A percentile compares a stretch with the other conserved stretches of the same genome.
Conservation (phyloP, 53 echinoderm and acorn worm genomes). For the Arbacia lixula region DNA sequence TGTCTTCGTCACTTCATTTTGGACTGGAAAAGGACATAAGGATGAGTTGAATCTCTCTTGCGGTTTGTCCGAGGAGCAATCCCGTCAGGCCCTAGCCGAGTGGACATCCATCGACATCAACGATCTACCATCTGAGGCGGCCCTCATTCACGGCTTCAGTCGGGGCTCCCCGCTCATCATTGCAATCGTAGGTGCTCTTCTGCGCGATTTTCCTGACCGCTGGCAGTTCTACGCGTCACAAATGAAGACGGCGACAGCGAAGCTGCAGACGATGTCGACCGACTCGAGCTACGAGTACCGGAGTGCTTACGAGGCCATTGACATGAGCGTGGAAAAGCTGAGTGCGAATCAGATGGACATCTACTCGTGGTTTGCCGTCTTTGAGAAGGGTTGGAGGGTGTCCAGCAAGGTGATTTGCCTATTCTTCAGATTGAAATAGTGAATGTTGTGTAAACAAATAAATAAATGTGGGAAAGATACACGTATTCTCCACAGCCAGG, state of each 20-base stretch:
- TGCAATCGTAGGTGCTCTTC: constrained; percentile 67
- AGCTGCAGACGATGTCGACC: constrained; percentile 62
- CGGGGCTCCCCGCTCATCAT: constrained; percentile 71
- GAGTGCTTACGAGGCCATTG: constrained; percentile 76
- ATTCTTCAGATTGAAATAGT: too few relatives aligned
- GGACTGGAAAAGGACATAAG: too few relatives aligned
- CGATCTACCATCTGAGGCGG: constrained; percentile 68
- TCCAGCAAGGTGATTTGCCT: constrained; percentile 58
- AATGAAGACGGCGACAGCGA: constrained; percentile 62
- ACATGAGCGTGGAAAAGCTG: constrained; percentile 73
- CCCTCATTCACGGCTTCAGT: constrained; percentile 58
- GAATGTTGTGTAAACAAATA: too few relatives aligned
- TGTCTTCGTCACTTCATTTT: too few relatives aligned
- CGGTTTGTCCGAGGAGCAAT: constrained; percentile 59
- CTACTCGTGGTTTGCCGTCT: constrained; percentile 75
- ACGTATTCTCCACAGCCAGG: too few relatives aligned
- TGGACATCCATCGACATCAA: constrained; percentile 55
- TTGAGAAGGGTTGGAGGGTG: constrained; percentile 62
- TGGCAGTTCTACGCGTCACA: constrained; percentile 76
- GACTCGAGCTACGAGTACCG: constrained; percentile 67
- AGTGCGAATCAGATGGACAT: constrained; percentile 53
- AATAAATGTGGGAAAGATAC: too few relatives aligned
- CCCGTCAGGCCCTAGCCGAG: constrained; percentile 51
- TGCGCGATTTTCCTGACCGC: constrained; percentile 68
- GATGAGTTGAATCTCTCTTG: constrained; percentile 30